Evolutionary conservation across 2,113 vertebrate genomes (phyloP).

Genomic region (Odontesthes bonariensis): DNA sequence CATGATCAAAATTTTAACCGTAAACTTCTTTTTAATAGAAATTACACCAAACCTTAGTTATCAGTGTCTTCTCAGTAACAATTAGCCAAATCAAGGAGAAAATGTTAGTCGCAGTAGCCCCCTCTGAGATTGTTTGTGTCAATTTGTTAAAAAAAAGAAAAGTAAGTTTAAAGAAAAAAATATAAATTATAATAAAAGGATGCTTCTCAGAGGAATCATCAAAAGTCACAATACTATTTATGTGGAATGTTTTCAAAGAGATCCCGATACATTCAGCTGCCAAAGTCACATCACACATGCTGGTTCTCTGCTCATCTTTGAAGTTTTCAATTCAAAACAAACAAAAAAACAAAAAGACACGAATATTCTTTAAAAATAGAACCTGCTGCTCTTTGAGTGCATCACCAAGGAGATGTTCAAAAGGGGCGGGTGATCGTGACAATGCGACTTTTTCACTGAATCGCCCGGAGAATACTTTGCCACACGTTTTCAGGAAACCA

Average conservation of each 20-base stretch:
- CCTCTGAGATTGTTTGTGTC: background rate
- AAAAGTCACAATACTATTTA: background rate
- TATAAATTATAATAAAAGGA: background rate
- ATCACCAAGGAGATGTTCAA: background rate
- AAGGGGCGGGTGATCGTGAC: background rate
- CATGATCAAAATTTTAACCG: no score
- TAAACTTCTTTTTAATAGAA: no score
- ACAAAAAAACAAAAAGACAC: background rate
- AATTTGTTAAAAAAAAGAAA: background rate
- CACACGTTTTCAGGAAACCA: background rate
- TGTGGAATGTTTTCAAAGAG: background rate
- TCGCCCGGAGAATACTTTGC: background rate
- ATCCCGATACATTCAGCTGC: background rate
- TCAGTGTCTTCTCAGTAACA: no score
- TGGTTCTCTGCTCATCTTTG: background rate
- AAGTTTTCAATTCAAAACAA: background rate
- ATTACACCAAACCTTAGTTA: no score
- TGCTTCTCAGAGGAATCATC: background rate
- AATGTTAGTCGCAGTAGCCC: background rate
- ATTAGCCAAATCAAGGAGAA: no score
- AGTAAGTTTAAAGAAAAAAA: background rate
- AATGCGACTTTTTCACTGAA: background rate
- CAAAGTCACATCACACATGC: background rate
- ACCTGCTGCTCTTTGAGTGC: background rate
- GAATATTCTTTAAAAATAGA: background rate